Base-by-base conservation (phyloP, 1,140 invertebrate genomes). In the Goniozus legneri region DNA sequence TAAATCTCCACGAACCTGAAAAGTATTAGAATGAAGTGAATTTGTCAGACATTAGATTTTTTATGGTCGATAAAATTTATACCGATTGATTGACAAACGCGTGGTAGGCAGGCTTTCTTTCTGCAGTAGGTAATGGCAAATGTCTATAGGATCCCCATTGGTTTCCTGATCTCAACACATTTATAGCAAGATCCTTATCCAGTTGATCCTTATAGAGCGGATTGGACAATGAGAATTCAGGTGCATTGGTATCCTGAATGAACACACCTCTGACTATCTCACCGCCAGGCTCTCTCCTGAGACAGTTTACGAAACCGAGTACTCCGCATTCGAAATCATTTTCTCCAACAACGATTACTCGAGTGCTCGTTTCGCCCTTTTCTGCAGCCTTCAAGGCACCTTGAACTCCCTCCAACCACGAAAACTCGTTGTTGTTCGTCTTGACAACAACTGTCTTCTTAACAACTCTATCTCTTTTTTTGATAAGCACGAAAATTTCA, bases 91-190 rank as follows among this genome's bases (percentile, higher is more conserved):
- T 91, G 0, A 87, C 83, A 65, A 82, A 93, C 0, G 84, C 86
- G 73, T 96, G 87, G 38, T 79, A 63, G 0, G 75, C 75, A 27
- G 60, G 65, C 7, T 78, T 67, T 3, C 72, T 72, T 30, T 71
- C 51, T 3, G 72, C 31, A 13, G 75, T 68, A 13, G 73, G 65
- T 0, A 87, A 52, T 8, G 78, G 64, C 7, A 87, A 64, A 64
- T 92, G 82, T 50, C 92, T 83, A 52, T 91, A 88, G 19, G 83
- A 86, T 12, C 91, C 90, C 81, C 93, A 95, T 67, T 65, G 82
- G n/a, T n/a, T n/a, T 74, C 62, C 81, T 82, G 60, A 44, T n/a
- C 63, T 48, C 2, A 76, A 44, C 7, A 96, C 82, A 66, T 95
- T 96, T n/a, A 89, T 73, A n/a, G 84, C 81, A 44, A 97, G 70